Conservation (phyloP, 2,888 invertebrate genomes). For the Heliothis peltigera region DNA sequence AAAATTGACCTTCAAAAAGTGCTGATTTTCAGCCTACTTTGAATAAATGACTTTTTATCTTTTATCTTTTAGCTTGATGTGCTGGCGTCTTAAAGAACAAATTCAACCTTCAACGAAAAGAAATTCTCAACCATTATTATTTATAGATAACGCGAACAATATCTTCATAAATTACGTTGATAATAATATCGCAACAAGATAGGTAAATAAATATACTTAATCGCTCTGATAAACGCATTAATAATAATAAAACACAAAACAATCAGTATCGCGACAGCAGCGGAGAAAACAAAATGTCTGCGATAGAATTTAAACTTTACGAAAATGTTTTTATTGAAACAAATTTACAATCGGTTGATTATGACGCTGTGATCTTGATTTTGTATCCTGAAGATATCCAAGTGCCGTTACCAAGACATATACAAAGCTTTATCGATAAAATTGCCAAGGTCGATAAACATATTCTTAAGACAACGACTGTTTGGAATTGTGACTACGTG, state of each 20-base stretch:
- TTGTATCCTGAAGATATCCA: constrained; percentile 87
- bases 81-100: too few relatives aligned
- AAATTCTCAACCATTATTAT: constrained; percentile 1
- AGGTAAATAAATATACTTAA: constrained; percentile 33
- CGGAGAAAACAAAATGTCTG: constrained; percentile 21
- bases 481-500: constrained; percentile 91
- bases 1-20: too few relatives aligned
- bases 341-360: constrained; percentile 84
- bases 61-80: too few relatives aligned
- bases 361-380: constrained; percentile 91
- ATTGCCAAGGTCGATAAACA: constrained; percentile 79
- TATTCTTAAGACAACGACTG: constrained; percentile 86
- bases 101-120: background rate
- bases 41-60: too few relatives aligned
- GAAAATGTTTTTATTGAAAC: constrained; percentile 86
- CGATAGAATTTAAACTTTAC: constrained; percentile 75
- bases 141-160: constrained; percentile 39
- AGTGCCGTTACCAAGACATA: constrained; percentile 80
- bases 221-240: background rate
- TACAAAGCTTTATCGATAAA: constrained; percentile 77
- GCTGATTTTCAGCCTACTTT: too few relatives aligned
- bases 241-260: constrained; percentile 6
- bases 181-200: constrained; percentile 5
- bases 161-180: constrained; percentile 37
- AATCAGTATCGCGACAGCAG: constrained; percentile 20